These are phyloP conservation scores for Synergus laeviventris DNA, from an alignment of 2,888 invertebrate genomes.

Conservation along the genomic window DNA sequence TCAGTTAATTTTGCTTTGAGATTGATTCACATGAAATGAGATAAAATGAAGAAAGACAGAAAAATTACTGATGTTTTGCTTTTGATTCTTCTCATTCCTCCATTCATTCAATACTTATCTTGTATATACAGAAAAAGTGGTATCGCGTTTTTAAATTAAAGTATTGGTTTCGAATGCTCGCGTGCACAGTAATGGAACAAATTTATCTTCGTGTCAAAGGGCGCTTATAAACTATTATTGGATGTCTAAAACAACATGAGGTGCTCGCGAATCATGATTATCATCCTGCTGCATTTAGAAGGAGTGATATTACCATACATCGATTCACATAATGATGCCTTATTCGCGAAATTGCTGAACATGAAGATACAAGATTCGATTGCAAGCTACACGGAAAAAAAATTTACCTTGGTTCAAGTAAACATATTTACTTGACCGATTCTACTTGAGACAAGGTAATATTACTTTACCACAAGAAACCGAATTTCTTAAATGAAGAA, in stretches of 20 bases:
- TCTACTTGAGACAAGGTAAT: too few species aligned
- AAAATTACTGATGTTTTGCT: not conserved
- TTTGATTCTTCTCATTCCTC: not conserved
- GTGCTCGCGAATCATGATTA: slow-evolving; percentile 26
- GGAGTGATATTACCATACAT: slow-evolving; percentile 13
- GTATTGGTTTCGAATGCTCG: slow-evolving; percentile 15
- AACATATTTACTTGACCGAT: too few species aligned
- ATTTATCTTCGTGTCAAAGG: slow-evolving; percentile 17
- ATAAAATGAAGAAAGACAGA: not conserved
- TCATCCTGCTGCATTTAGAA: slow-evolving; percentile 13
- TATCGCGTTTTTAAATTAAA: slow-evolving; percentile 10
- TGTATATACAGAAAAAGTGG: not conserved
- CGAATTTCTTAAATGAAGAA: too few species aligned
- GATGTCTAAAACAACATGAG: not conserved
- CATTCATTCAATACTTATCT: not conserved
- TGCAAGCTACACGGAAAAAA: too few species aligned
- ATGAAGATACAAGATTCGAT: not conserved
- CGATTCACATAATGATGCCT: slow-evolving; percentile 33
- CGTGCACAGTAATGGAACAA: not conserved
- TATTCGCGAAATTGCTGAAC: slow-evolving; percentile 11
- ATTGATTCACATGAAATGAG: not conserved
- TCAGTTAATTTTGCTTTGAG: not conserved
- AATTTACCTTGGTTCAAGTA: too few species aligned
- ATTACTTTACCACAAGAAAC: too few species aligned
- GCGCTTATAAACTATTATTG: slow-evolving; percentile 9